Evolutionary conservation across 2,888 invertebrate species (phyloP).

Genomic region (Mythimna vitellina): DNA sequence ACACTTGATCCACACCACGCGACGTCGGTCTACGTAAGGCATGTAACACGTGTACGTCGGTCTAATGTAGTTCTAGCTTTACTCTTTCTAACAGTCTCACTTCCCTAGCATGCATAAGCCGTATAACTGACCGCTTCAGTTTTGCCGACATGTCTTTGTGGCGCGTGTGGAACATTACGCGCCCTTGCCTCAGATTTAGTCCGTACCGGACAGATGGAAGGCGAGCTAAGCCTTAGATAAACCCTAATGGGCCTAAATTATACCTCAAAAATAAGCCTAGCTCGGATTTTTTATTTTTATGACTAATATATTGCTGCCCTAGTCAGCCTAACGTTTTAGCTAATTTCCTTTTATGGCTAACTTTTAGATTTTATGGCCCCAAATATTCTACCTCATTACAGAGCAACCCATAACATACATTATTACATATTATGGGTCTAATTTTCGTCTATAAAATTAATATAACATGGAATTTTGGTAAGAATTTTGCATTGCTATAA

Average conservation of each 20-base stretch:
- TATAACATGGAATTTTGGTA: slow-evolving; percentile 31
- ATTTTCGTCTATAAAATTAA: slow-evolving; percentile 48
- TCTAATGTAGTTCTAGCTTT: too few species aligned
- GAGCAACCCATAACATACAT: slow-evolving; percentile 7
- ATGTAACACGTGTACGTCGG: too few species aligned
- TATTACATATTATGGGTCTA: slow-evolving; percentile 28
- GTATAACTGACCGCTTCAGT: too few species aligned
- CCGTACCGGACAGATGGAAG: too few species aligned
- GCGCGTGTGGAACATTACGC: too few species aligned
- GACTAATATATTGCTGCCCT: not conserved
- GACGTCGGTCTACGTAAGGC: too few species aligned
- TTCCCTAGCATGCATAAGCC: too few species aligned
- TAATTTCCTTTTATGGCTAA: slow-evolving; percentile 28
- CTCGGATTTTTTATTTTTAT: not conserved
- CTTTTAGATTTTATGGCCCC: slow-evolving; percentile 29
- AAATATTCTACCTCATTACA: slow-evolving; percentile 26
- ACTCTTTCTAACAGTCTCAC: too few species aligned
- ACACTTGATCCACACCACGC: too few species aligned
- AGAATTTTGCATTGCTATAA: slow-evolving; percentile 21
- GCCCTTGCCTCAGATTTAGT: too few species aligned
- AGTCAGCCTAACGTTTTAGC: slow-evolving; percentile 10
- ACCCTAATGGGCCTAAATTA: not conserved
- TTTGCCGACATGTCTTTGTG: too few species aligned
- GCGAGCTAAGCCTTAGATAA: not conserved
- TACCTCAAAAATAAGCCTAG: not conserved